Evolutionary conservation across 2,797 vertebrate genomes (phyloP), one percentile per base, ranked within the genome.

Genomic region (Sphenodon punctatus): DNA sequence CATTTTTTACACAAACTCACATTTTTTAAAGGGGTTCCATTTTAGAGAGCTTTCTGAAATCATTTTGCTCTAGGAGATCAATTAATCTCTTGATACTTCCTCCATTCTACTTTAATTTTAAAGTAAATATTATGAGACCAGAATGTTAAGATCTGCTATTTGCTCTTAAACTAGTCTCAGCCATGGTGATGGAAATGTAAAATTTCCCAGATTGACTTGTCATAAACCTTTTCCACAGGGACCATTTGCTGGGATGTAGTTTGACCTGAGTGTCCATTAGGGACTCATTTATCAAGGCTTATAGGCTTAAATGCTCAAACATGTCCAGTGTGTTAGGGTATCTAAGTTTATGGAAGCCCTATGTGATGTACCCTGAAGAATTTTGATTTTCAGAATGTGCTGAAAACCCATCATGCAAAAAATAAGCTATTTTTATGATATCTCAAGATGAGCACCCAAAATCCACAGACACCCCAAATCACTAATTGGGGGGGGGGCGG

Each of bases 191-290:
- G 56, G 48, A 83, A 84, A 69, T 38, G 51, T 70, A 76, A 23
- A 66, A 25, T 81, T 78, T 43, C 71, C 79, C 80, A 77, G 16
- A 43, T 81, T 89, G 51, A 23, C 12, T 48, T 84, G 51, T 78
- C 75, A 67, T 75, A 65, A 19, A 23, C 46, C 19, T 45, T 53
- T 88, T 81, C 80, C 86, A 90, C 72, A 0, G 0, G 32, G 63
- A 46, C 58, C 55, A 55, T 43, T 80, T 43, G 58, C 23, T n/a
- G 58, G 82, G 64, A 60, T 68, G 72, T 72, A 76, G 39, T 69
- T 86, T 84, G 81, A 60, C 46, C 23, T 82, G 60, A 78, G 32
- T 60, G 70, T 65, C 53, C 8, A 2, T 69, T 63, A 78, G 85
- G 69, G 32, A 76, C 16, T 58, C 79, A 27, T 41, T 38, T 81